Base-by-base conservation (phyloP, 2,888 invertebrate genomes). In the Mayetiola destructor region DNA sequence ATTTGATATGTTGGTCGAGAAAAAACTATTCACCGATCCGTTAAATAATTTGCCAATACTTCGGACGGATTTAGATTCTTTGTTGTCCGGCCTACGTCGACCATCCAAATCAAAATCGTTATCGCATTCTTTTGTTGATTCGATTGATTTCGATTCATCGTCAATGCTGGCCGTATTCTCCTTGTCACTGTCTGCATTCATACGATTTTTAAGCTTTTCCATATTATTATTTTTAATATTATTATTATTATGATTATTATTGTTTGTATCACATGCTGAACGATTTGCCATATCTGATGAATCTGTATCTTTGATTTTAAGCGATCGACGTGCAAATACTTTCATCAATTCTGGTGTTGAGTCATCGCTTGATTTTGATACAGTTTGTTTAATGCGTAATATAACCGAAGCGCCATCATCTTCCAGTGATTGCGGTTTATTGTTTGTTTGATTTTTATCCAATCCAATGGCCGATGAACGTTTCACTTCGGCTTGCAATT, bases 251-350 rank as follows among this genome's bases (percentile, higher is more conserved):
- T 8, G 5, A 8, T 69, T 69, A 27, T 67, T 66, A 18, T 60
- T 60, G 27, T 60, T 57, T 58, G 74, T 18, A 35, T 21, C 37
- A 1, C n/a, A 6, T 5, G 37, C 12, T 32, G 29, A 29, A 29
- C 30, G 29, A 29, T 73, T 70, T 52, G 69, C 69, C 32, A 75
- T 73, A 1, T 78, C 71, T 36, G 79, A 76, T 61, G 80, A 78
- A 40, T 85, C 85, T 4, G 73, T 72, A 63, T 86, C 85, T 72
- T 84, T 85, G n/a, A 85, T 73, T 71, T 88, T 88, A 0, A 88
- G 72, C n/a, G 87, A 88, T 58, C 87, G 73, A 42, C 88, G 74
- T 0, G 87, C 87, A 66, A 88, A 88, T 0, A 88, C 88, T 71
- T 87, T 87, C 80, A 87, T 82, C 9, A 87, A 67, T 69, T 87